Conservation (phyloP, 2,888 invertebrate genomes). For the Cephus pygmeus region DNA sequence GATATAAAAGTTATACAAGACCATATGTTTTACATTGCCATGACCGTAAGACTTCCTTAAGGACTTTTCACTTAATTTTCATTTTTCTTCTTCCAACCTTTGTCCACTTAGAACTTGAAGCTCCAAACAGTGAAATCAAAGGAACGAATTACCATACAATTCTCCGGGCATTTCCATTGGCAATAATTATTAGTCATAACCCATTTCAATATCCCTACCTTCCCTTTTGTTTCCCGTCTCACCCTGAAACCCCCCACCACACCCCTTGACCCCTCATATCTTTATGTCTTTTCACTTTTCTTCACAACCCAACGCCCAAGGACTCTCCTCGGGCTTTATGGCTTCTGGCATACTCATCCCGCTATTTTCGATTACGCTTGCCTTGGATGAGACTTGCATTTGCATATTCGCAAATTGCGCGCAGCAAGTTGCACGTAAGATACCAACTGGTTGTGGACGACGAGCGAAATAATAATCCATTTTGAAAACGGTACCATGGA, state of each 20-base stretch:
- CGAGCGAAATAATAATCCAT: background rate
- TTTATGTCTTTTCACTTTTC: background rate
- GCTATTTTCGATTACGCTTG: slow-evolving; percentile 24
- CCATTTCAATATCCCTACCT: slow-evolving; percentile 28
- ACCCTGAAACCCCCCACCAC: slow-evolving; percentile 3
- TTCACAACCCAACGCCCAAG: background rate
- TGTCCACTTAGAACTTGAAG: slow-evolving; percentile 1
- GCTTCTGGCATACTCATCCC: slow-evolving; percentile 30
- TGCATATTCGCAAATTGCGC: background rate
- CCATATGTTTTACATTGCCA: slow-evolving; percentile 10
- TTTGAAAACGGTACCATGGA: too few relatives aligned
- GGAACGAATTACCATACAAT: slow-evolving; percentile 43
- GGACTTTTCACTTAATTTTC: slow-evolving; percentile 8
- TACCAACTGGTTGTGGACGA: background rate
- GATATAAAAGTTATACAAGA: background rate
- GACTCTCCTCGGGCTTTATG: slow-evolving; percentile 13
- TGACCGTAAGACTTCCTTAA: slow-evolving; percentile 31
- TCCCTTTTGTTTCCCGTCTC: slow-evolving; percentile 25
- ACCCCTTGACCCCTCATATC: background rate
- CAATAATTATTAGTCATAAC: slow-evolving; percentile 41
- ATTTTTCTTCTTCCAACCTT: background rate
- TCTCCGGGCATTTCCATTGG: slow-evolving; percentile 31
- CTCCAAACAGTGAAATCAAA: slow-evolving; percentile 22
- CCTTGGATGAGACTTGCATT: background rate
- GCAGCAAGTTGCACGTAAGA: background rate